phyloP scores from a whole-genome alignment of 2,113 vertebrate genomes.

The Craseonycteris thonglongyai region DNA sequence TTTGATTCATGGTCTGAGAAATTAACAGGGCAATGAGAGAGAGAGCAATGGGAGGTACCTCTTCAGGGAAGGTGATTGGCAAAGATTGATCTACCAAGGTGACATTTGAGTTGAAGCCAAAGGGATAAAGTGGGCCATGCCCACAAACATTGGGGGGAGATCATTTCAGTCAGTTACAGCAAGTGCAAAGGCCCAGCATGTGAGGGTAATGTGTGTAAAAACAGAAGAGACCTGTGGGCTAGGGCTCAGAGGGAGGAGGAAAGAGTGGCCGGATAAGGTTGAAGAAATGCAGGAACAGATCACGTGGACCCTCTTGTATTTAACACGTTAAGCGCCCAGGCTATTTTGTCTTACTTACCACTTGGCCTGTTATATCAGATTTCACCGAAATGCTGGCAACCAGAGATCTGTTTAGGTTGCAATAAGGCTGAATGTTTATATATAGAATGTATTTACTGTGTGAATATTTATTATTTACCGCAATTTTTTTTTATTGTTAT shows the following conservation, averaged over 20 bases:
- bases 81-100: not conserved
- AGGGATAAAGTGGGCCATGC: not conserved
- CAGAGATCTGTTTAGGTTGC: too few relatives aligned
- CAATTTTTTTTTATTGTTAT: too few relatives aligned
- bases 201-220: too few relatives aligned
- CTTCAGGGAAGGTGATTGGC: not conserved
- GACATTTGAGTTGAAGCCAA: not conserved
- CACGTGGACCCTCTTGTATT: not conserved
- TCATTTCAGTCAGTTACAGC: not conserved
- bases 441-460: too few relatives aligned
- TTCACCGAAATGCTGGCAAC: too few relatives aligned
- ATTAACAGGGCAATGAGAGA: not conserved
- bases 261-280: too few relatives aligned
- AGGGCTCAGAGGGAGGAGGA: not conserved
- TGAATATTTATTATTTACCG: too few relatives aligned
- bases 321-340: too few relatives aligned
- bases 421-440: too few relatives aligned
- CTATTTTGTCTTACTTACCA: too few relatives aligned
- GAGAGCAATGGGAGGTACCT: not conserved
- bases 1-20: not conserved
- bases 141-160: too few relatives aligned
- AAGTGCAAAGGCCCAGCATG: fast-evolving
- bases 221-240: not conserved
- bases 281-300: not conserved
- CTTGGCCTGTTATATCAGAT: too few relatives aligned